These are phyloP conservation scores for Eledona agricola DNA, from an alignment of 2,888 invertebrate genomes.

Conservation along the genomic window DNA sequence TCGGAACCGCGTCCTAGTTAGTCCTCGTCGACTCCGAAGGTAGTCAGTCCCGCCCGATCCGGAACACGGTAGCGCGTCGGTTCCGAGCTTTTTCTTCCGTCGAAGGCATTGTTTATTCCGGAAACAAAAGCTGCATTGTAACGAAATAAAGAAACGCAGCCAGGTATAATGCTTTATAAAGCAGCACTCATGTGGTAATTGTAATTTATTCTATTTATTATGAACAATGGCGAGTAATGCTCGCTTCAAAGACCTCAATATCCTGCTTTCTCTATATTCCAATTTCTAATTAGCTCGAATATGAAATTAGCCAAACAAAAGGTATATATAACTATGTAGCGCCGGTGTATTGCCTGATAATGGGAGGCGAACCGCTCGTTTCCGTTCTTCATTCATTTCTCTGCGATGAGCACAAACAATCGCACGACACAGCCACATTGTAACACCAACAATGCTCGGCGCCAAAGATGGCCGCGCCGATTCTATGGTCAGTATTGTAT, in stretches of 20 bases:
- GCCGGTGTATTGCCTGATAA: constrained; percentile 55
- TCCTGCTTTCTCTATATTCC: constrained; percentile 50
- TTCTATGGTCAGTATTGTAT: constrained; percentile 57
- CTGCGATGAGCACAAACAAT: constrained; percentile 58
- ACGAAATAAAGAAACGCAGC: constrained; percentile 36
- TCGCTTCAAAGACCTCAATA: constrained; percentile 50
- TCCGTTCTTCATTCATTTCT: constrained; percentile 60
- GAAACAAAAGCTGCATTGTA: constrained; percentile 39
- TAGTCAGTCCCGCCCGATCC: constrained; percentile 8
- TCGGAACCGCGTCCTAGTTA: too few species aligned
- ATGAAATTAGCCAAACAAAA: constrained; percentile 55
- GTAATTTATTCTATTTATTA: constrained; percentile 40
- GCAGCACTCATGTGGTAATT: constrained; percentile 39
- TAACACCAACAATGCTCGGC: constrained; percentile 54
- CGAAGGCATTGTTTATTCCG: constrained; percentile 33
- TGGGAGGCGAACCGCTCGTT: constrained; percentile 58
- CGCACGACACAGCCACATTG: constrained; percentile 58
- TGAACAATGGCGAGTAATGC: constrained; percentile 45
- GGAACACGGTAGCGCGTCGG: constrained; percentile 1
- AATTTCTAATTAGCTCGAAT: constrained; percentile 55
- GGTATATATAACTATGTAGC: constrained; percentile 48
- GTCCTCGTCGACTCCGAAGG: too few species aligned
- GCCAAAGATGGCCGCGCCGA: constrained; percentile 56
- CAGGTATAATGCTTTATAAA: constrained; percentile 34
- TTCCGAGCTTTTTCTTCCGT: constrained; percentile 29